Conservation (phyloP, 1,140 invertebrate genomes). For the Neotoxoptera formosana region DNA sequence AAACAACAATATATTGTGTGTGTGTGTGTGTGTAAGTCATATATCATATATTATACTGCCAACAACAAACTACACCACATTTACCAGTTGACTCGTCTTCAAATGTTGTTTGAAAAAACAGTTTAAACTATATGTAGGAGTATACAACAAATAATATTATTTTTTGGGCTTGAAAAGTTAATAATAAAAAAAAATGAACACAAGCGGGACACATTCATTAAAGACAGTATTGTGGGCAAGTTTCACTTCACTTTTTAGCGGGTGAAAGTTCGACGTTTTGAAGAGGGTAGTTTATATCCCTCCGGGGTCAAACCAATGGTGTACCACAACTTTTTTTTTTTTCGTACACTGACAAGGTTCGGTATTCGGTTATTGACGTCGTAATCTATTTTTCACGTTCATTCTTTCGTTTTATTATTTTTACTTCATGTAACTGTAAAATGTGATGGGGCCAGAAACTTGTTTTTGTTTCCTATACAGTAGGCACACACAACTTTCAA, state of each 20-base stretch:
- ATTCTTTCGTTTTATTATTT: slow-evolving; percentile 5
- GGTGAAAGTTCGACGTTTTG: slow-evolving; percentile 19
- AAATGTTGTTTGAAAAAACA: neutral
- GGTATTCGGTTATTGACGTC: slow-evolving; percentile 24
- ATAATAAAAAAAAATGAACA: neutral
- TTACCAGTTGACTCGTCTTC: neutral
- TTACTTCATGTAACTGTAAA: neutral
- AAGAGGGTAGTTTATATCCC: slow-evolving; percentile 26
- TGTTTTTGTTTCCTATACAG: neutral
- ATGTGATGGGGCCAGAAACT: neutral
- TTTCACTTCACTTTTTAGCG: neutral
- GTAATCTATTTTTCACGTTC: slow-evolving; percentile 31
- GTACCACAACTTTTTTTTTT: neutral
- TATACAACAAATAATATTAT: neutral
- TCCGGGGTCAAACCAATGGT: neutral
- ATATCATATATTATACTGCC: too few relatives aligned
- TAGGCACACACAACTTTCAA: neutral
- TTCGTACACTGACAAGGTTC: slow-evolving; percentile 12
- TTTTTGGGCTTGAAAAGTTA: neutral
- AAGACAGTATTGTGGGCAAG: neutral
- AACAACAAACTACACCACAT: neutral
- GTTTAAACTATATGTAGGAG: neutral
- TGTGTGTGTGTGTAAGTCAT: too few relatives aligned
- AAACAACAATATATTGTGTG: neutral
- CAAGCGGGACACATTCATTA: neutral